phyloP scores from a whole-genome alignment of 2,113 vertebrate genomes.

The Guaruba guarouba region DNA sequence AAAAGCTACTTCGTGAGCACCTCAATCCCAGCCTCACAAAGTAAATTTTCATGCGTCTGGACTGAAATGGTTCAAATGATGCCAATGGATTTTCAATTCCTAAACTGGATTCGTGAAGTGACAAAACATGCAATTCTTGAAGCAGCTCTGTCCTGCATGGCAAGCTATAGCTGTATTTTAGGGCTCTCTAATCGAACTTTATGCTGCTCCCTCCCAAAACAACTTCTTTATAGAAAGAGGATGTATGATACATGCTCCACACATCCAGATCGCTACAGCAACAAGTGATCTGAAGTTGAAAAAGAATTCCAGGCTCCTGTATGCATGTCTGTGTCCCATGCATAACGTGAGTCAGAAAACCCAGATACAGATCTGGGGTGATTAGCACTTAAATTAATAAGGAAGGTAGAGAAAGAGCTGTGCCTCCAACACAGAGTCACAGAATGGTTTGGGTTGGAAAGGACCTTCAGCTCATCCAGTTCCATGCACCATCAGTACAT shows the following conservation, averaged over 20 bases:
- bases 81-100: neutral
- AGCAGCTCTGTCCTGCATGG: neutral
- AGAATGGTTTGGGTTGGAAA: neutral
- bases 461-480: neutral
- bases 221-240: neutral
- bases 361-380: neutral
- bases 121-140: neutral
- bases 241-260: neutral
- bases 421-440: neutral
- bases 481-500: rapidly evolving
- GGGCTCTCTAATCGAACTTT: neutral
- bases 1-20: neutral
- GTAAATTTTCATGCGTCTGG: neutral
- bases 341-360: neutral
- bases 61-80: neutral
- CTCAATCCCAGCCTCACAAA: neutral
- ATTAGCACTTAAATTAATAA: neutral
- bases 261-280: neutral
- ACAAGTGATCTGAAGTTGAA: neutral
- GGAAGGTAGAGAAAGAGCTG: neutral
- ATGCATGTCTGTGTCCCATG: neutral
- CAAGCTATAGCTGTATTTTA: neutral
- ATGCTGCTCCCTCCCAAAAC: neutral
- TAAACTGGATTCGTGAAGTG: neutral
- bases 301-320: neutral